Evolutionary conservation across 2,888 invertebrate genomes (phyloP), one percentile per base, ranked within the genome.

Genomic region (Eupithecia inturbata): DNA sequence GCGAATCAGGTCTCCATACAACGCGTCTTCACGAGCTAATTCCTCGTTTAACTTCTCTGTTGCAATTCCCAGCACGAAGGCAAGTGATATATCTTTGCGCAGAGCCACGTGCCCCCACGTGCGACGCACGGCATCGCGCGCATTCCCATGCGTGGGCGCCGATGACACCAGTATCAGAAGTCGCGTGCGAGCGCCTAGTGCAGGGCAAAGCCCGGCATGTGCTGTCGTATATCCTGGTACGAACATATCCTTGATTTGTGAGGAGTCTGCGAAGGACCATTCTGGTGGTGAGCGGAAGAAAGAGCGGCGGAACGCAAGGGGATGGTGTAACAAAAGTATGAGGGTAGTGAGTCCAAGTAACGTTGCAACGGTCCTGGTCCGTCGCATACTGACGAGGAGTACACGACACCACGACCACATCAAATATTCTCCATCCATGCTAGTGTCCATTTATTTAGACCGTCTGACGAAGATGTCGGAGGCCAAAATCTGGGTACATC

Each of bases 71-170:
- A 57, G 22, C 57, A 57, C 57, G 26, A 57, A 57, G 57, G 22
- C 57, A 10, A 57, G 26, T 57, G 57, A 26, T 57, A 57, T 57
- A 3, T 57, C 57, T 57, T 26, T 57, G 4, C 57, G 22, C 14
- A 57, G 57, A 7, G 57, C 57, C 26, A 26, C 57, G 57, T 57
- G 57, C 12, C 57, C 57, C 57, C 57, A 57, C 57, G 57, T 57
- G 12, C 12, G 22, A 9, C 57, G 57, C 26, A 57, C 26, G 12
- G 57, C 57, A 14, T 57, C 57, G 26, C 57, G 57, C 12, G 57
- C 57, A 5, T 1, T 4, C 14, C 57, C 12, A 26, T 57, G 57
- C 57, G 57, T 26, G 26, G 57, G 57, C 57, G 57, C 57, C 26
- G 57, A 57, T 2, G 57, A 57, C 5, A 57, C 26, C 26, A 57